A percentile compares a stretch with the other conserved stretches of the same genome.
phyloP scores from a whole-genome alignment of 2,888 invertebrate species.

The Drosophila flavopinicola region DNA sequence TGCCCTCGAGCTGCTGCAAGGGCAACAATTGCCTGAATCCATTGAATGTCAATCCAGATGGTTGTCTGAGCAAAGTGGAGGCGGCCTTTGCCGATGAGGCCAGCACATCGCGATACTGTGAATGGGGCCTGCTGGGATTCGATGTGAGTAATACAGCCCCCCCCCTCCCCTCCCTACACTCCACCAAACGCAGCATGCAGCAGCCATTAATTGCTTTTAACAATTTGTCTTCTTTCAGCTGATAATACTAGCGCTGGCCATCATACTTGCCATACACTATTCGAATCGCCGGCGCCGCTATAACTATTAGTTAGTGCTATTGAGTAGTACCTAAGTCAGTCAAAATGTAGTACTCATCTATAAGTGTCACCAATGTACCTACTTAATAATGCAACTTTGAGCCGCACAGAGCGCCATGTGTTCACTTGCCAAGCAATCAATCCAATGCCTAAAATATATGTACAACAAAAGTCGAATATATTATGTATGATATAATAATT shows the following conservation, averaged over 20 bases:
- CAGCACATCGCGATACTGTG: slow-evolving; percentile 52
- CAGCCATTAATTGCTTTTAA: slow-evolving; percentile 1
- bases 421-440: slow-evolving; percentile 71
- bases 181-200: no score
- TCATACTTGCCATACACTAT: slow-evolving; percentile 77
- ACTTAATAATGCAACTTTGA: slow-evolving; percentile 32
- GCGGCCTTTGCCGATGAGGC: slow-evolving; percentile 74
- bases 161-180: no score
- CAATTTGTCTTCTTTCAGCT: slow-evolving; percentile 47
- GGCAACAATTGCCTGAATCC: slow-evolving; percentile 76
- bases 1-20: slow-evolving; percentile 79
- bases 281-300: slow-evolving; percentile 77
- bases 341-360: slow-evolving; percentile 33
- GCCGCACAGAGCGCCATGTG: slow-evolving; percentile 25
- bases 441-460: slow-evolving; percentile 49
- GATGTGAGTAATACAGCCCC: slow-evolving; percentile 69
- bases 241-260: slow-evolving; percentile 68
- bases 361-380: slow-evolving; percentile 69
- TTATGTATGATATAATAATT: background rate
- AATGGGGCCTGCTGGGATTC: slow-evolving; percentile 76
- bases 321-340: slow-evolving; percentile 25
- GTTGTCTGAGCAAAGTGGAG: slow-evolving; percentile 74
- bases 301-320: slow-evolving; percentile 63
- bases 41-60: slow-evolving; percentile 65
- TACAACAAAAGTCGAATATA: slow-evolving; percentile 38